phyloP scores from a whole-genome alignment of 1,140 invertebrate genomes.

The Octopus bimaculoides region DNA sequence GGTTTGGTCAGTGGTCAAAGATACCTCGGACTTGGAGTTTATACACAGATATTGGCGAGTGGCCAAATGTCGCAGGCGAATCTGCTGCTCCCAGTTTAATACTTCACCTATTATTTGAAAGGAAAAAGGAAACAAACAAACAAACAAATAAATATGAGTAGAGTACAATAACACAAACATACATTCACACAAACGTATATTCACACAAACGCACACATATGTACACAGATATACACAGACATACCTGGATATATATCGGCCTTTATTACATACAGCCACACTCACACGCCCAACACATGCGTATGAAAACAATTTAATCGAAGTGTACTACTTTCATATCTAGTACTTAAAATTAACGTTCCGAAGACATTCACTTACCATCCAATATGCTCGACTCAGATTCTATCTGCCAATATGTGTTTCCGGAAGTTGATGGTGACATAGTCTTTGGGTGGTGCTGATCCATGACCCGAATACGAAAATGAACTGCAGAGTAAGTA shows the following conservation, averaged over 20 bases:
- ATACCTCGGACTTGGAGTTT: constrained; percentile 46
- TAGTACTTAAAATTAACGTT: too few species aligned
- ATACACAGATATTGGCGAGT: constrained; percentile 55
- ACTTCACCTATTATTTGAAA: constrained; percentile 47
- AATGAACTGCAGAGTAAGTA: constrained; percentile 49
- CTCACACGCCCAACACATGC: too few species aligned
- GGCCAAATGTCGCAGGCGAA: constrained; percentile 52
- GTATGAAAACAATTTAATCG: too few species aligned
- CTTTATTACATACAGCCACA: too few species aligned
- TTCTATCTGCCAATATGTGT: constrained; percentile 57
- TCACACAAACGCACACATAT: too few species aligned
- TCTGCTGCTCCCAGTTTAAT: constrained; percentile 55
- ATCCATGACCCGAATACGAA: constrained; percentile 55
- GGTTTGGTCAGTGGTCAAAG: constrained; percentile 43
- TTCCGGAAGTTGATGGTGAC: constrained; percentile 53
- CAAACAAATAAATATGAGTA: background rate
- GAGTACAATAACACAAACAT: too few species aligned
- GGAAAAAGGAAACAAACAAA: background rate
- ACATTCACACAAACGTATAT: too few species aligned
- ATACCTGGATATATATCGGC: too few species aligned
- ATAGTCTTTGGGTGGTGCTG: constrained; percentile 52
- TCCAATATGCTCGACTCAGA: constrained; percentile 53
- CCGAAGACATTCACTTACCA: constrained; percentile 34
- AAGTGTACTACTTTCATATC: too few species aligned
- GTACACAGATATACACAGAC: too few species aligned